A percentile compares a stretch with the other conserved stretches of the same genome.
Conservation (phyloP, 2,888 invertebrate genomes). For the Sylvicola cinctus region DNA sequence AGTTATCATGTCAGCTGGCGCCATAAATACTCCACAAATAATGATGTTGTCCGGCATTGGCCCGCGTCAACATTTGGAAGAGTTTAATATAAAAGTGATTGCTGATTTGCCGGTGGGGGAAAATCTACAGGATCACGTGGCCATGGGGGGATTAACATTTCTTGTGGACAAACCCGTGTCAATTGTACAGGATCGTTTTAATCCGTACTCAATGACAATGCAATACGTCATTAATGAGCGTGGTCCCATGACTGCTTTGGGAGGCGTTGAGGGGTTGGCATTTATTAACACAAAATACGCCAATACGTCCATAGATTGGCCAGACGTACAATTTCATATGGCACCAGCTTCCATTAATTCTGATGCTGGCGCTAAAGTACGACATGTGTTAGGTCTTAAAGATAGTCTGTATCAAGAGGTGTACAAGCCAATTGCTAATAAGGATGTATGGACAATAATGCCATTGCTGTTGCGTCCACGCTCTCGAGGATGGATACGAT, state of each 20-base stretch:
- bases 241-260: conserved; percentile 72
- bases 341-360: conserved; percentile 74
- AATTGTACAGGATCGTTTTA: conserved; percentile 58
- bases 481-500: conserved; percentile 54
- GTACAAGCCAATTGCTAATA: conserved; percentile 58
- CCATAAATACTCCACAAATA: conserved; percentile 80
- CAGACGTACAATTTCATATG: conserved; percentile 84
- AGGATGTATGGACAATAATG: conserved; percentile 58
- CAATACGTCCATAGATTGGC: conserved; percentile 56
- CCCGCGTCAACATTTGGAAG: conserved; percentile 43
- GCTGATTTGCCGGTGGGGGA: conserved; percentile 59
- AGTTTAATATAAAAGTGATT: conserved; percentile 49
- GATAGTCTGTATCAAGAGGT: conserved; percentile 62
- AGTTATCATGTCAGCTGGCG: conserved; percentile 72
- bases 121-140: conserved; percentile 76
- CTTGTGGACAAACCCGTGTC: conserved; percentile 64
- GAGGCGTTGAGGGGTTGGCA: conserved; percentile 72
- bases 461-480: conserved; percentile 61
- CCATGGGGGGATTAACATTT: conserved; percentile 45
- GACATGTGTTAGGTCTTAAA: conserved; percentile 58
- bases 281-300: conserved; percentile 73
- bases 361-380: conserved; percentile 51
- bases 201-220: conserved; percentile 59
- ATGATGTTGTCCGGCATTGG: conserved; percentile 80
- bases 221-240: conserved; percentile 56